Percentiles rank a stretch among this genome's conserved stretches.
These are phyloP conservation scores for Noctua fimbriata DNA, from an alignment of 2,888 invertebrate species.

Conservation along the genomic window DNA sequence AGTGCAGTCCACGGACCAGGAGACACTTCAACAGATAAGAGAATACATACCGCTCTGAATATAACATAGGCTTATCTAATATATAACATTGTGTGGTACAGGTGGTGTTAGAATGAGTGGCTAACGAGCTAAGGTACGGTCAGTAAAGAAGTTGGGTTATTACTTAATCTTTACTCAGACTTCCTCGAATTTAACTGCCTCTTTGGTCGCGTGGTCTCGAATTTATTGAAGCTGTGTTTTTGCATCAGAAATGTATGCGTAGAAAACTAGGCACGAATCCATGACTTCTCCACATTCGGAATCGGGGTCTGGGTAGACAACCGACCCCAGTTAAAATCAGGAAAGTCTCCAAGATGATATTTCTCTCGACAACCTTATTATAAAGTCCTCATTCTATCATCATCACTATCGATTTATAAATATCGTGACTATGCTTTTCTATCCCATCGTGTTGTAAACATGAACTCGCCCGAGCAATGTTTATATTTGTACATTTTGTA, in stretches of 20 bases:
- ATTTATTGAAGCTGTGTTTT: not conserved
- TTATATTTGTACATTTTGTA: conserved; percentile 74
- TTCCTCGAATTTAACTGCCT: not conserved
- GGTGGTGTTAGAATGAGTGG: conserved; percentile 33
- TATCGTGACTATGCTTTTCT: conserved; percentile 51
- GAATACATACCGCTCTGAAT: conserved; percentile 89
- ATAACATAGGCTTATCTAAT: conserved; percentile 39
- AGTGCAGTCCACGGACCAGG: conserved; percentile 93
- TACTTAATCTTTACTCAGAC: not conserved
- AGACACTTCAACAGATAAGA: conserved; percentile 93
- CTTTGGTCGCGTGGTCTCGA: not conserved
- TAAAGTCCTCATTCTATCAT: conserved; percentile 31
- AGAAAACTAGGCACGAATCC: not conserved
- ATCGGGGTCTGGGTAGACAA: not conserved
- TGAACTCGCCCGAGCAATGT: conserved; percentile 54
- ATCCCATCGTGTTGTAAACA: conserved; percentile 63
- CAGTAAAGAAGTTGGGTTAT: not conserved
- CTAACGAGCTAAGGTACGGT: not conserved
- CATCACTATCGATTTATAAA: conserved; percentile 27
- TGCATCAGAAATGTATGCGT: not conserved
- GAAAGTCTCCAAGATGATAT: not conserved
- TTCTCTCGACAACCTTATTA: not conserved
- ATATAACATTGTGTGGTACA: not conserved
- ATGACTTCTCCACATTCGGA: not conserved
- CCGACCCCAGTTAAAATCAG: not conserved